These are phyloP conservation scores for Chrysolina oricalcia DNA, from an alignment of 2,888 invertebrate genomes.

Conservation along the genomic window DNA sequence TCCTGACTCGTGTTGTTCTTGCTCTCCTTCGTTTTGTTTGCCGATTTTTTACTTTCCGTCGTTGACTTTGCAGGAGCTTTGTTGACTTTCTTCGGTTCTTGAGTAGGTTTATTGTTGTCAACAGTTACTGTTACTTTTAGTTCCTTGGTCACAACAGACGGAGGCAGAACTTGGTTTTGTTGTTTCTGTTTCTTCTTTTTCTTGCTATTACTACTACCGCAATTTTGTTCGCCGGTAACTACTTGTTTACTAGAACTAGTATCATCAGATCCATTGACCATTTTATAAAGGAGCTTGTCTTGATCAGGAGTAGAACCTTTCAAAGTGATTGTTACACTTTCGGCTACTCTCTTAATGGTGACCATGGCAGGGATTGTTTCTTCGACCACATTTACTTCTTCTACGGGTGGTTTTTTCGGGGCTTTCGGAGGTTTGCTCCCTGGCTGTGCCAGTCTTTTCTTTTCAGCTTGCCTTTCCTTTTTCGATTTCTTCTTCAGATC, in stretches of 20 bases:
- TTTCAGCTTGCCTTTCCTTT: constrained; percentile 68
- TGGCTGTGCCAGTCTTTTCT: constrained; percentile 64
- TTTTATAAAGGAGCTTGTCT: constrained; percentile 82
- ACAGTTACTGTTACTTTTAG: constrained; percentile 65
- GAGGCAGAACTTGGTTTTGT: constrained; percentile 38
- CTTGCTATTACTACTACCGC: constrained; percentile 28
- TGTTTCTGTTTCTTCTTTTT: constrained; percentile 57
- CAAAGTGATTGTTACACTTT: constrained; percentile 84
- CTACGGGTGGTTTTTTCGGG: constrained; percentile 43
- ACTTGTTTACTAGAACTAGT: constrained; percentile 20
- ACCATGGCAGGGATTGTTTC: constrained; percentile 76
- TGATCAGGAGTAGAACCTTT: constrained; percentile 83
- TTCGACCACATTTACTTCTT: constrained; percentile 62
- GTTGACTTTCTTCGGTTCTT: constrained; percentile 44
- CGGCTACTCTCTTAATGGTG: constrained; percentile 82
- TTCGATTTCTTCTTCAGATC: constrained; percentile 54
- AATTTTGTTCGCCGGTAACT: constrained; percentile 21
- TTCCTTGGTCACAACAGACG: constrained; percentile 61
- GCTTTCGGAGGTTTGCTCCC: constrained; percentile 60
- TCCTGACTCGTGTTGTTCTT: constrained; percentile 52
- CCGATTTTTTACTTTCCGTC: constrained; percentile 50
- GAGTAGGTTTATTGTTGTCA: constrained; percentile 52
- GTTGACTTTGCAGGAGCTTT: constrained; percentile 41
- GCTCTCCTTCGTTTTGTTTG: constrained; percentile 47
- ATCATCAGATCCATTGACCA: constrained; percentile 77